Conservation (phyloP, 2,797 vertebrate species). For the Alcedo atthis region DNA sequence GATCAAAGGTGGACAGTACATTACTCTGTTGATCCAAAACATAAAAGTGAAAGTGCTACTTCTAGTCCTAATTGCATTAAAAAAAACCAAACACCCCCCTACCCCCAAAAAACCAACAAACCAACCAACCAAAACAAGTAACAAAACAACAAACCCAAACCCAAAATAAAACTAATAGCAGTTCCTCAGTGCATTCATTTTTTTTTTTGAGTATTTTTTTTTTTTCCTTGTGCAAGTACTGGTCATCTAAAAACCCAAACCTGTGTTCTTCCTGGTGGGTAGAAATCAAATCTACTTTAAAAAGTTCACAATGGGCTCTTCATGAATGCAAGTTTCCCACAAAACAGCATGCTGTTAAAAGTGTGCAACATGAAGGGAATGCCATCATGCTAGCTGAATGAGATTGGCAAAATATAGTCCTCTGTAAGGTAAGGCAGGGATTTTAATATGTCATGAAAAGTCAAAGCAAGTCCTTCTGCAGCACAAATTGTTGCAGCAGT, state of each 20-base stretch:
- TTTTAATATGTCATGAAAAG: conserved; percentile 83
- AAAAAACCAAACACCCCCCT: neutral
- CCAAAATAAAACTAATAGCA: conserved; percentile 74
- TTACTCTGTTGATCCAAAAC: conserved; percentile 73
- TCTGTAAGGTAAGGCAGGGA: conserved; percentile 94
- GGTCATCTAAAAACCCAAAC: conserved; percentile 74
- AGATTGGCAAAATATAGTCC: conserved; percentile 91
- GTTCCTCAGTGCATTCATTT: conserved; percentile 81
- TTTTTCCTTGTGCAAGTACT: conserved; percentile 79
- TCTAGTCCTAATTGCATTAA: conserved; percentile 75
- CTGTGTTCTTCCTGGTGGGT: conserved; percentile 74
- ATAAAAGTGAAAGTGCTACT: conserved; percentile 82
- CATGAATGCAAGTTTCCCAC: conserved; percentile 85
- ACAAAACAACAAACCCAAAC: conserved; percentile 5
- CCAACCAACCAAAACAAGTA: neutral
- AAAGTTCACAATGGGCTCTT: conserved; percentile 84
- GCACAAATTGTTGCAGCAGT: conserved; percentile 74
- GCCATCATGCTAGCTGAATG: conserved; percentile 87
- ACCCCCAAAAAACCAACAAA: neutral
- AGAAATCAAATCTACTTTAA: conserved; percentile 74
- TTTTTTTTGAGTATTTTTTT: conserved; percentile 73
- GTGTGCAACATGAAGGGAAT: conserved; percentile 86
- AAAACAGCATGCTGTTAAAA: conserved; percentile 96
- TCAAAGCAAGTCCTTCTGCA: conserved; percentile 80
- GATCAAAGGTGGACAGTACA: conserved; percentile 65